Base-by-base conservation (phyloP, 2,113 vertebrate species). In the Festucalex cinctus region DNA sequence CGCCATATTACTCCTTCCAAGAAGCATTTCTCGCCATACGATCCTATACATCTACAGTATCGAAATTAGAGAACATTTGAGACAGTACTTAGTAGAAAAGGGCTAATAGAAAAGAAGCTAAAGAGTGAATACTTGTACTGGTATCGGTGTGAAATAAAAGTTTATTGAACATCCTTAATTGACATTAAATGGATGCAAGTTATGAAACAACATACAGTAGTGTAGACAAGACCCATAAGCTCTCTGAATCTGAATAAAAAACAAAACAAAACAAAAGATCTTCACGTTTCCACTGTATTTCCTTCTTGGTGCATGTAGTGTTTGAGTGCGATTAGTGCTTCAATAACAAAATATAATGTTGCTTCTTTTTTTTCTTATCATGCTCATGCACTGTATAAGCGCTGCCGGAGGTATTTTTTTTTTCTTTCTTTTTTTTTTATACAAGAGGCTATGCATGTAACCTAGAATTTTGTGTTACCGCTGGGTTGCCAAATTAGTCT, bases 401-500 rank as follows among this genome's bases (percentile, higher is more conserved):
- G 1, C 8, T 32, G 6, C 14, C 6, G 0, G 6, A 32, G 16
- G 19, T 60, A 1, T 14, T 6, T 22, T n/a, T n/a, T n/a, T n/a
- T n/a, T n/a, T n/a, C n/a, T n/a, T n/a, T n/a, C n/a, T n/a, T n/a
- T n/a, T n/a, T n/a, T n/a, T n/a, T 13, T 2, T 22, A 37, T 22
- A 39, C 9, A 13, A 19, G 7, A 58, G 6, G 3, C 7, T 13
- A 10, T 22, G 36, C 19, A 41, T 39, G 28, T 56, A 68, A 68
- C 32, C 64, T 22, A 46, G 22, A 62, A 71, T 39, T 57, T 12
- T 10, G 57, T 22, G 60, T 63, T 36, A 60, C 28, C 12, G 1
- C 62, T 36, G 28, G 2, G 32, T 69, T 73, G 36, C 53, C 20
- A 51, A 46, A 66, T 54, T 56, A 16, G 61, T 57, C 26, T 26